Conservation (phyloP, 2,797 vertebrate species). For the Pyrocephalus nanus region DNA sequence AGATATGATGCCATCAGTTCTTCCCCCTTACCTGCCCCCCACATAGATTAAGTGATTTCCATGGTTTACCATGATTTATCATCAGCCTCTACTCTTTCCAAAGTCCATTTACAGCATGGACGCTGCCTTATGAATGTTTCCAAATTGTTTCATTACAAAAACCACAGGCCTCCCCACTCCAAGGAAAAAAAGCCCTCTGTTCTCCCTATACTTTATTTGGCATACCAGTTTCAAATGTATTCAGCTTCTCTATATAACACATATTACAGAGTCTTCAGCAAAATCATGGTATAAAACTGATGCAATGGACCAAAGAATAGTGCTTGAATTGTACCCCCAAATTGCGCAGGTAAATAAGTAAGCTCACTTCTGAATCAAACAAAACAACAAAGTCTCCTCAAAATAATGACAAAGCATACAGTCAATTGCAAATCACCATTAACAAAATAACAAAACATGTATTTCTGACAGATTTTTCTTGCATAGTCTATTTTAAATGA, state of each 20-base stretch:
- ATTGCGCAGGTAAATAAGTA: background rate
- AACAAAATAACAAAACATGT: background rate
- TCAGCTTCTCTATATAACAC: background rate
- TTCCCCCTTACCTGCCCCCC: rapidly evolving
- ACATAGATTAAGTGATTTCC: background rate
- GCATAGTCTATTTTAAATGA: background rate
- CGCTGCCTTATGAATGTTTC: background rate
- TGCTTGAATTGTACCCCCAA: background rate
- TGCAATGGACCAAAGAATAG: background rate
- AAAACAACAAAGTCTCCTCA: background rate
- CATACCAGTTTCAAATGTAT: background rate
- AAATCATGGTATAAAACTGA: background rate
- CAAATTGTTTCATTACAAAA: background rate
- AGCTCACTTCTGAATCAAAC: background rate
- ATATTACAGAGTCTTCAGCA: background rate
- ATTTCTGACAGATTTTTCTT: background rate
- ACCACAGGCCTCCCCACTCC: background rate
- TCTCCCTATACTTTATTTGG: background rate
- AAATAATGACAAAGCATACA: background rate
- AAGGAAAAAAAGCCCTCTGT: background rate
- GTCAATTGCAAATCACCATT: background rate
- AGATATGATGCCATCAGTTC: background rate
- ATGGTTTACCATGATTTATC: background rate
- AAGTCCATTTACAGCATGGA: background rate
- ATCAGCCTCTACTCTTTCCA: background rate